Conservation (phyloP, 2,888 invertebrate genomes). For the Portevinia maculata region DNA sequence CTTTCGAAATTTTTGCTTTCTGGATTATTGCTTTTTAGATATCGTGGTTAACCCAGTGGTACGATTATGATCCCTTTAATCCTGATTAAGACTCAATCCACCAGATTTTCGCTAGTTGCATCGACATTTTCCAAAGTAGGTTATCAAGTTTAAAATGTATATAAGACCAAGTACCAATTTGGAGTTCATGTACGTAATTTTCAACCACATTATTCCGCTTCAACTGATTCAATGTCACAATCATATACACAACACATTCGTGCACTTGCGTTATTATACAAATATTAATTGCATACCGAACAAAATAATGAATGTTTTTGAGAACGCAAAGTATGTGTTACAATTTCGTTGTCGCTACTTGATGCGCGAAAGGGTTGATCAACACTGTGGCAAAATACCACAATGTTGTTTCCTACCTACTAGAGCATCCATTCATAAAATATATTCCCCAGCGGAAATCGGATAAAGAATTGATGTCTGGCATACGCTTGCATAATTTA, state of each 20-base stretch:
- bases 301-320: not conserved
- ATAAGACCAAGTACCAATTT: not conserved
- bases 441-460: not conserved
- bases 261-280: not conserved
- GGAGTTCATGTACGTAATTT: not conserved
- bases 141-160: too few relatives aligned
- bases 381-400: conserved; percentile 11
- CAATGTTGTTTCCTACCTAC: not conserved
- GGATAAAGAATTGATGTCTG: conserved; percentile 2
- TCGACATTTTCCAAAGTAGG: not conserved
- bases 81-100: too few relatives aligned
- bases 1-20: too few relatives aligned
- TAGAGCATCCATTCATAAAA: conserved; percentile 1
- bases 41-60: too few relatives aligned
- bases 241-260: not conserved
- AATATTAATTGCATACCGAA: not conserved
- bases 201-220: not conserved
- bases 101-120: too few relatives aligned
- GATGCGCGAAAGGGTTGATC: conserved; percentile 3
- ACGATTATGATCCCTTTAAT: too few relatives aligned
- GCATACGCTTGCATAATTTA: conserved; percentile 6
- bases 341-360: conserved; percentile 1
- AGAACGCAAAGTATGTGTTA: not conserved
- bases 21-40: too few relatives aligned
- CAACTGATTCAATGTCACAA: not conserved